Conservation (phyloP, 2,797 vertebrate genomes). For the Pantherophis alleghaniensis region DNA sequence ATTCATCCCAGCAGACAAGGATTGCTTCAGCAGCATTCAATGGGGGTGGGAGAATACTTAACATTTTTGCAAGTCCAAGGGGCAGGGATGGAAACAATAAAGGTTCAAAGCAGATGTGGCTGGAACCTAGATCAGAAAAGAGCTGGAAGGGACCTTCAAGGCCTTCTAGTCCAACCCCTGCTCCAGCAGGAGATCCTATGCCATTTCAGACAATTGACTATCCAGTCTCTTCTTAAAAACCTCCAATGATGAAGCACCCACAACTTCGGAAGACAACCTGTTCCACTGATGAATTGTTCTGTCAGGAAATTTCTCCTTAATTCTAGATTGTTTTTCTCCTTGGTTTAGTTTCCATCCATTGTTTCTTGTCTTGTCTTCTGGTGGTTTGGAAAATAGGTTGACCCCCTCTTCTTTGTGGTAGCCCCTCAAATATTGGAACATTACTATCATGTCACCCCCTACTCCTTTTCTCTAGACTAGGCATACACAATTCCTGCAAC, state of each 20-base stretch:
- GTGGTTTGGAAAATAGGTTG: background rate
- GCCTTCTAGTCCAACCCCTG: too few relatives aligned
- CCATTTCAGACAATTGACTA: background rate
- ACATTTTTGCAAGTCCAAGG: background rate
- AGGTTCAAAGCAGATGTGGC: background rate
- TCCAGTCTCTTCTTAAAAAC: background rate
- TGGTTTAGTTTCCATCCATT: background rate
- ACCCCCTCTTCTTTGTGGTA: background rate
- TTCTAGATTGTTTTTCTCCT: background rate
- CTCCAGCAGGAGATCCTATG: background rate
- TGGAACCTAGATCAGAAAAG: background rate
- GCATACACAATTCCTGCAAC: background rate
- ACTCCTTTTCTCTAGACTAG: background rate
- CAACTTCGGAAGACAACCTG: fast-evolving
- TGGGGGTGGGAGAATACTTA: background rate
- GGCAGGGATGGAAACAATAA: background rate
- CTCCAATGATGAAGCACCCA: background rate
- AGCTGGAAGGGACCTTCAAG: background rate
- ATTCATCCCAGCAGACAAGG: background rate
- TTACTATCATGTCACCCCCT: background rate
- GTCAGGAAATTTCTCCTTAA: background rate
- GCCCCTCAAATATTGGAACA: background rate
- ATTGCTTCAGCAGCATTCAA: background rate
- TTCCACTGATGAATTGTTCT: background rate
- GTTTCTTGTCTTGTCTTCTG: background rate